Conservation (phyloP, 2,888 invertebrate genomes). For the Agrypnus murinus region DNA sequence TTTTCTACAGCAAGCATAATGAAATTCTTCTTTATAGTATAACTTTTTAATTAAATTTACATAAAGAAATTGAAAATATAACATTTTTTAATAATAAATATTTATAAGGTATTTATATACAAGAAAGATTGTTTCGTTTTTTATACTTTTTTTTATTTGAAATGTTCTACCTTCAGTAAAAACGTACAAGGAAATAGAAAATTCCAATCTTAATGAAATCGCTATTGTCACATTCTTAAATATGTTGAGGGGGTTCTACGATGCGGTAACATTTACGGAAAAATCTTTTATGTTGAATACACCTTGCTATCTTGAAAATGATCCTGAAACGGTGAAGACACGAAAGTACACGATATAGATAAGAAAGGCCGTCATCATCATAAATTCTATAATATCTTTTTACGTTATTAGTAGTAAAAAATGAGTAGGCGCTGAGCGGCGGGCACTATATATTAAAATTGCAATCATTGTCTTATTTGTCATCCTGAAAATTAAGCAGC, state of each 20-base stretch:
- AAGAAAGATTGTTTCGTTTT: too few relatives aligned
- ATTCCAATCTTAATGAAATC: constrained; percentile 51
- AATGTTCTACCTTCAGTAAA: constrained; percentile 8
- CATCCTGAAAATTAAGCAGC: not conserved
- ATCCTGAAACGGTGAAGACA: not conserved
- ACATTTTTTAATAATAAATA: constrained; percentile 2
- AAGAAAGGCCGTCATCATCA: not conserved
- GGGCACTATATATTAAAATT: not conserved
- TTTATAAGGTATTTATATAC: not conserved
- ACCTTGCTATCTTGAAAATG: constrained; percentile 18
- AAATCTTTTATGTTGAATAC: constrained; percentile 22
- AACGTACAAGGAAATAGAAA: constrained; percentile 45
- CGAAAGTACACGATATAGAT: not conserved
- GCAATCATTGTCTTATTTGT: not conserved
- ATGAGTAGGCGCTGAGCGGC: too few relatives aligned
- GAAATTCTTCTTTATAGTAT: too few relatives aligned
- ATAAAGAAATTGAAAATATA: too few relatives aligned
- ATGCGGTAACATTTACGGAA: constrained; percentile 29
- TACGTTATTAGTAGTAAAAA: too few relatives aligned
- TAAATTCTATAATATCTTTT: not conserved
- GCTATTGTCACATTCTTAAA: constrained; percentile 44
- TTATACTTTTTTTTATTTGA: constrained; percentile 13
- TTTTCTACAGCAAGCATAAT: too few relatives aligned
- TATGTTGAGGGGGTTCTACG: constrained; percentile 25
- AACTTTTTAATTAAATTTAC: too few relatives aligned